A percentile compares a stretch with the other conserved stretches of the same genome.
These are phyloP conservation scores for Esperia sulphurella DNA, from an alignment of 2,888 invertebrate species.

Conservation along the genomic window DNA sequence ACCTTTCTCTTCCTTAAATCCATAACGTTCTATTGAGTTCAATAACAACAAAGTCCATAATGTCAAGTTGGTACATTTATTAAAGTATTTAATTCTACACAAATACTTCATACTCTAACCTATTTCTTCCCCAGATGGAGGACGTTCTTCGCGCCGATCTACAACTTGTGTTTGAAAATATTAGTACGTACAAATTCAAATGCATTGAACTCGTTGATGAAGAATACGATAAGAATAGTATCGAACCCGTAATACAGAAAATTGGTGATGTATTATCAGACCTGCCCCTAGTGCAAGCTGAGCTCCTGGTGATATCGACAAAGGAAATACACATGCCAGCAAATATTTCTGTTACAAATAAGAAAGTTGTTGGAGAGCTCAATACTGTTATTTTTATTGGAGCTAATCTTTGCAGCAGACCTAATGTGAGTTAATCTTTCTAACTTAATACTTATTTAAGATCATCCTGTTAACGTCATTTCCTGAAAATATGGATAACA, in stretches of 20 bases:
- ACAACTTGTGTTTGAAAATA: constrained; percentile 87
- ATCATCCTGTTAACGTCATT: too few species aligned
- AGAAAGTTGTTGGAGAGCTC: constrained; percentile 75
- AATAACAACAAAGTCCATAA: too few species aligned
- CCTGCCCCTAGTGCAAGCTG: constrained; percentile 84
- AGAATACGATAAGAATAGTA: constrained; percentile 67
- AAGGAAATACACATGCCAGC: constrained; percentile 65
- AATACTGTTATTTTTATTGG: constrained; percentile 74
- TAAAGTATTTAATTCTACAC: too few species aligned
- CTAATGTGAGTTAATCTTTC: constrained; percentile 46
- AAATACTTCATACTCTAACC: too few species aligned
- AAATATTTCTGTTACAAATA: constrained; percentile 80
- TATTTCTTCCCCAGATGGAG: constrained; percentile 35
- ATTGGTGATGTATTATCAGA: constrained; percentile 82
- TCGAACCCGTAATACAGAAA: constrained; percentile 70
- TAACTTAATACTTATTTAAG: too few species aligned
- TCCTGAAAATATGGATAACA: too few species aligned
- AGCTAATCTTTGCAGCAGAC: constrained; percentile 59
- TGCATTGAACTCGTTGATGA: constrained; percentile 74
- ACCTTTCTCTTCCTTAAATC: too few species aligned
- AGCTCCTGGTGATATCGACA: constrained; percentile 78
- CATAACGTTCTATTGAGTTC: too few species aligned
- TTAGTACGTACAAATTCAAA: constrained; percentile 80
- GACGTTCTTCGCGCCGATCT: constrained; percentile 80
- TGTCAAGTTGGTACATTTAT: too few species aligned